Evolutionary conservation across 2,113 vertebrate genomes (phyloP), one percentile per base, ranked within the genome.

Genomic region (Cyrtonyx montezumae): DNA sequence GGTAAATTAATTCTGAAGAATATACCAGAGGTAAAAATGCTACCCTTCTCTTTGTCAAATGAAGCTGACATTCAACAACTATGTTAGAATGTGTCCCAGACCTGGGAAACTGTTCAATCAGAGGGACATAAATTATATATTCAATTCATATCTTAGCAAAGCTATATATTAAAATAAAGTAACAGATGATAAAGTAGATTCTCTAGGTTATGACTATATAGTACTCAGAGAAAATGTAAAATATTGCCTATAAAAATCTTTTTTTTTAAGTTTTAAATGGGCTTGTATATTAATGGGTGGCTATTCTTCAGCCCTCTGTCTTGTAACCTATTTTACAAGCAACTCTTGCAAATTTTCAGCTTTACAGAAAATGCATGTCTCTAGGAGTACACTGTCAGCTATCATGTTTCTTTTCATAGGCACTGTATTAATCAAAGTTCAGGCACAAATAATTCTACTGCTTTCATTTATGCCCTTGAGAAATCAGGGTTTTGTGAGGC

Each of bases 221-320:
- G 90, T 78, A 84, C 45, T 78, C 59, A 53, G n/a, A 65, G 55
- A 53, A 73, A 87, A 69, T n/a, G 43, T 90, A 91, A 95, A 92
- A 92, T 80, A 90, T 23, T 68, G 45, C 79, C 69, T 84, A 91
- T 51, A 68, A 78, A 92, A 84, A 78, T 61, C 2, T 74, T 87
- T 84, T 84, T 61, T 84, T 61, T n/a, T 55, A 87, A 84, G 58
- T 67, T 83, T 89, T 71, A 78, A 87, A 75, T 78, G 73, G 61
- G 48, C 16, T 84, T 87, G 83, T 62, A 87, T 90, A 90, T 84
- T 90, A 87, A 90, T 66, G 61, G 32, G 11, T 36, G 66, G 70
- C 92, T 87, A 66, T 94, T 94, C 76, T 42, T 87, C 66, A 87
- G 66, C 17, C 7, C 17, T 34, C 16, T 55, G n/a, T 78, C 79